Base-by-base conservation (phyloP, 2,888 invertebrate genomes). In the Parnassius smintheus region DNA sequence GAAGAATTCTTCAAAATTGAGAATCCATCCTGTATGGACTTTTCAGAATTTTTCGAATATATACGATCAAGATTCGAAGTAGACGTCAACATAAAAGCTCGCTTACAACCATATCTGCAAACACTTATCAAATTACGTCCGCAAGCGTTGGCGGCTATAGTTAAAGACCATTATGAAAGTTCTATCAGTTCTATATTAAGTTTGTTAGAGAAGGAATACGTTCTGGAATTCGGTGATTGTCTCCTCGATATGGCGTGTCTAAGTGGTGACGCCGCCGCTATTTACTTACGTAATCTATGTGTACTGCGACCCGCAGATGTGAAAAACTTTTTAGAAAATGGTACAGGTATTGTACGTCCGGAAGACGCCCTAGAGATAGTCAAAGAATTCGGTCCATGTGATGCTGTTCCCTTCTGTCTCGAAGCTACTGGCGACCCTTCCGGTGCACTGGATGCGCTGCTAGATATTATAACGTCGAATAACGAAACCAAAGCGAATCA, bases 371-470 rank as follows among this genome's bases (percentile, higher is more conserved):
- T 91, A 18, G 69, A 70, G 4, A 74, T 82, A 13, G 81, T 91
- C 50, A 79, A 78, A 42, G 81, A 81, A 61, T 70, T 75, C 49
- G 83, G 81, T 2, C 80, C 81, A 8, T 65, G 64, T 13, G 81
- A 82, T 25, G 90, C 90, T 4, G 90, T 86, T 71, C 83, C 91
- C 25, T 59, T 68, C 25, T 90, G 91, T 64, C 77, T 91, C 46
- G 92, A 91, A 71, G 85, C 88, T 45, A 75, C 77, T 52, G 91
- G 92, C 25, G 92, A 91, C 69, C 76, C 82, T 51, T 70, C 72
- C 58, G 87, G 76, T 12, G 92, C 91, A 25, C 79, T 91, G 22
- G 83, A 86, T 49, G 78, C 77, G 13, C 71, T 86, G 2, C 70
- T 89, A 51, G 72, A 73, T 2, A 76, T 85, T 41, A 75, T 77